Percentiles rank a stretch among this genome's conserved stretches.
Conservation (phyloP, 2,113 vertebrate genomes). For the Sterna hirundo region DNA sequence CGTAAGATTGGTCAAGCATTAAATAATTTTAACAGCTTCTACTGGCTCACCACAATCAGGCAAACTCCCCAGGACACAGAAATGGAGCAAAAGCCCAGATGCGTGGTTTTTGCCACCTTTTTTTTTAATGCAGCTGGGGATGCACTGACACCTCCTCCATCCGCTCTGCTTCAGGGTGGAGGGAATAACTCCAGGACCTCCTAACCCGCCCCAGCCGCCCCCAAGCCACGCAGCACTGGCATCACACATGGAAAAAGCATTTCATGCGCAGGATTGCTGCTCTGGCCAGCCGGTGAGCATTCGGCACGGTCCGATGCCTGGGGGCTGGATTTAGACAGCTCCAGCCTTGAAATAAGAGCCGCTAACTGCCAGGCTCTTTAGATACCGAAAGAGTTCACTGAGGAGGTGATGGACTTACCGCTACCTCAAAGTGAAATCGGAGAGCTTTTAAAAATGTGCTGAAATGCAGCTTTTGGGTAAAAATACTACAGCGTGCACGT, state of each 20-base stretch:
- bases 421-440: conserved; percentile 17
- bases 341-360: conserved; percentile 41
- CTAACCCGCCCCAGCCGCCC: not conserved
- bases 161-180: not conserved
- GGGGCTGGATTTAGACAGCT: conserved; percentile 30
- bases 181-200: not conserved
- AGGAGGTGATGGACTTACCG: not conserved
- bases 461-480: conserved; percentile 26
- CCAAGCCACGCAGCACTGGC: not conserved
- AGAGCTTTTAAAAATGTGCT: conserved; percentile 35
- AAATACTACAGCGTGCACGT: not conserved
- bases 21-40: not conserved
- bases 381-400: conserved; percentile 15
- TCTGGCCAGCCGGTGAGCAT: not conserved
- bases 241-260: not conserved
- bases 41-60: not conserved
- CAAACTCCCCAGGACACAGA: not conserved
- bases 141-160: not conserved
- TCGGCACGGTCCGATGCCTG: not conserved
- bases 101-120: accelerated
- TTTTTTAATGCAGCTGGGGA: not conserved
- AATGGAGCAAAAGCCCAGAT: not conserved
- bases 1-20: not conserved
- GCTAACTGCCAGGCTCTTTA: conserved; percentile 11
- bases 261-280: not conserved